phyloP scores from a whole-genome alignment of 1,140 invertebrate species.

The Rhyzopertha dominica region DNA sequence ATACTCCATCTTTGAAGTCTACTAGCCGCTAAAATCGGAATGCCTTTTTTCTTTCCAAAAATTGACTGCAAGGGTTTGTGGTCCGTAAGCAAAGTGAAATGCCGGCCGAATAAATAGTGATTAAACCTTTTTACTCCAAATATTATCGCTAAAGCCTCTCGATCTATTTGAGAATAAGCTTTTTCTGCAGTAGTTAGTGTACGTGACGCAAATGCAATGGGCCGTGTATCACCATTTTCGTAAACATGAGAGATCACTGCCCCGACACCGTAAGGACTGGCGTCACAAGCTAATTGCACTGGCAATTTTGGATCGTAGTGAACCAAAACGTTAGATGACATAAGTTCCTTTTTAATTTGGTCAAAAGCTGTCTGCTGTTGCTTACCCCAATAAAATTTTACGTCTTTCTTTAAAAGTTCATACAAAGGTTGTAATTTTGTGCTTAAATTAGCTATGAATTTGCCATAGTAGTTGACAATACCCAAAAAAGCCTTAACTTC shows the following conservation, averaged over 20 bases:
- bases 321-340: constrained; percentile 25
- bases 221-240: constrained; percentile 29
- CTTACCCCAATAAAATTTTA: constrained; percentile 36
- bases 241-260: constrained; percentile 38
- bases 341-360: constrained; percentile 31
- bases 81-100: constrained; percentile 21
- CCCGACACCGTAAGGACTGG: constrained; percentile 38
- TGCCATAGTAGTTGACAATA: constrained; percentile 42
- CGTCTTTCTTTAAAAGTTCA: constrained; percentile 38
- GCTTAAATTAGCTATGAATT: constrained; percentile 43
- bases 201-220: constrained; percentile 38
- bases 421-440: constrained; percentile 41
- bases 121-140: constrained; percentile 25
- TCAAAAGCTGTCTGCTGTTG: constrained; percentile 37
- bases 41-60: constrained; percentile 20
- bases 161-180: constrained; percentile 27
- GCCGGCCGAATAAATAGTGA: constrained; percentile 18
- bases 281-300: constrained; percentile 37
- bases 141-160: constrained; percentile 27
- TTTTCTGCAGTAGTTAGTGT: constrained; percentile 18
- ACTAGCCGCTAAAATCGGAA: constrained; percentile 10
- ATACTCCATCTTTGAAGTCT: constrained; percentile 18
- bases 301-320: constrained; percentile 35
- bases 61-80: constrained; percentile 18
- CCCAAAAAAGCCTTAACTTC: constrained; percentile 43